Evolutionary conservation across 1,140 invertebrate genomes (phyloP).

Genomic region (Hyposmocoma kahamanoa): DNA sequence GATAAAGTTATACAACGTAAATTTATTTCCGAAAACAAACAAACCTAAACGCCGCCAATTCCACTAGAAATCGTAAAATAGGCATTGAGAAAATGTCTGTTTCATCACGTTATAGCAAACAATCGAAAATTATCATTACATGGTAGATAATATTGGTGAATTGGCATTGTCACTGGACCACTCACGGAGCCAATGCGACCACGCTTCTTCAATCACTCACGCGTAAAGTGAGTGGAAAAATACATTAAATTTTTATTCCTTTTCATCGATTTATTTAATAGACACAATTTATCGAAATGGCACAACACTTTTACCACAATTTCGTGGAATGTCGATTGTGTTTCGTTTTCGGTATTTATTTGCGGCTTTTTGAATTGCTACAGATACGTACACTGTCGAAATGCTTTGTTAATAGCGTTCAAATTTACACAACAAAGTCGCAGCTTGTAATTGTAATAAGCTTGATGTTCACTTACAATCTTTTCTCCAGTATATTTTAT

Average conservation of each 20-base stretch:
- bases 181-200: conserved; percentile 24
- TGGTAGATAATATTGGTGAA: conserved; percentile 12
- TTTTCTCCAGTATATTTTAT: too few species aligned
- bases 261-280: conserved; percentile 53
- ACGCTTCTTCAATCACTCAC: conserved; percentile 40
- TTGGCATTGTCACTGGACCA: conserved; percentile 11
- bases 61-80: too few species aligned
- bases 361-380: too few species aligned
- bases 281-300: conserved; percentile 42
- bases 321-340: conserved; percentile 14
- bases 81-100: conserved; percentile 8
- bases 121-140: conserved; percentile 13
- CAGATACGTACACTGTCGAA: too few species aligned
- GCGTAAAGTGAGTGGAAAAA: conserved; percentile 55
- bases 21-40: too few species aligned
- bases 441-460: too few species aligned
- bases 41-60: too few species aligned
- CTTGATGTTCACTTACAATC: too few species aligned
- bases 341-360: too few species aligned
- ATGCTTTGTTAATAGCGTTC: too few species aligned
- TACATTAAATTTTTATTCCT: conserved; percentile 30
- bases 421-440: too few species aligned
- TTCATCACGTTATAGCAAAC: conserved; percentile 7
- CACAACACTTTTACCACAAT: conserved; percentile 49
- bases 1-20: too few species aligned